A percentile compares a stretch with the other conserved stretches of the same genome.
Conservation (phyloP, 2,797 vertebrate genomes). For the Anguilla megastoma region DNA sequence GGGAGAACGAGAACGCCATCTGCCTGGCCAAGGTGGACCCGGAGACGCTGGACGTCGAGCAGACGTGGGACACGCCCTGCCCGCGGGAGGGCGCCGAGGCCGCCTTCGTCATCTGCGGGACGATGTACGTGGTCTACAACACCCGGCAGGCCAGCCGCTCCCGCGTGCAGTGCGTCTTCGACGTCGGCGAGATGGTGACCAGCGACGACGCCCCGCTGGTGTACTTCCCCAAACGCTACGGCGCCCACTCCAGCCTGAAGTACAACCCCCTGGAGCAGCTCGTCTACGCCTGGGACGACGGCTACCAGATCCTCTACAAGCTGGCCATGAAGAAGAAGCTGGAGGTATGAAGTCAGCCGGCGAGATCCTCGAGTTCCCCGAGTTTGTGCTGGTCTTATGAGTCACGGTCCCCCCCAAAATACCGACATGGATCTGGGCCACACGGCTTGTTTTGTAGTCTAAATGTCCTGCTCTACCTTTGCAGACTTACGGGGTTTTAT, state of each 20-base stretch:
- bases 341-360: constrained; percentile 54
- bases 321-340: constrained; percentile 87
- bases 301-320: constrained; percentile 95
- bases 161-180: constrained; percentile 90
- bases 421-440: neutral
- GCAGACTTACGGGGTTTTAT: neutral
- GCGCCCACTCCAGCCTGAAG: constrained; percentile 89
- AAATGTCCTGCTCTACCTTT: neutral
- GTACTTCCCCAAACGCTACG: constrained; percentile 92
- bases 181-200: constrained; percentile 83
- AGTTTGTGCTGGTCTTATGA: neutral
- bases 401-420: neutral
- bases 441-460: neutral
- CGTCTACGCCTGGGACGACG: constrained; percentile 95
- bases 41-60: constrained; percentile 85
- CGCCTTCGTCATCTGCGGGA: constrained; percentile 91
- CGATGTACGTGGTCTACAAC: constrained; percentile 93
- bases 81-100: constrained; percentile 88
- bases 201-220: constrained; percentile 83
- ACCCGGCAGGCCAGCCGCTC: constrained; percentile 89
- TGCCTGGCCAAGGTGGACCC: constrained; percentile 92
- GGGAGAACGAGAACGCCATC: constrained; percentile 84
- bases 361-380: too few species aligned
- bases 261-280: constrained; percentile 89
- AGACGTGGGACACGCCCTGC: constrained; percentile 95